Conservation (phyloP, 2,113 vertebrate genomes). For the Hemiscyllium ocellatum region DNA sequence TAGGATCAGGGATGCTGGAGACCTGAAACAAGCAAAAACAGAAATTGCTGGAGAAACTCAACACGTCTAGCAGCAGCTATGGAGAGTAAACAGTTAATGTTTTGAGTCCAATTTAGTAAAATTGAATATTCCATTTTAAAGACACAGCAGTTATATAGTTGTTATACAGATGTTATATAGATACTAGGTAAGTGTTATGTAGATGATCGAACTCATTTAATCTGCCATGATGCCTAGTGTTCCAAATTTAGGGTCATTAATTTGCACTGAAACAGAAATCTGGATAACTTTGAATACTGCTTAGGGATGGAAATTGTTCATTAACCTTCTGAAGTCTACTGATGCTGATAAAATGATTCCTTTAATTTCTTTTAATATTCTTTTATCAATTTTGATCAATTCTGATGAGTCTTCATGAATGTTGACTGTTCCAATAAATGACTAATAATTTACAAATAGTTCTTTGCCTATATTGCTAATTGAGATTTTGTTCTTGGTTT, state of each 20-base stretch:
- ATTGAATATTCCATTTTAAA: not conserved
- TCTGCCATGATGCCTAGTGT: not conserved
- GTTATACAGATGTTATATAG: not conserved
- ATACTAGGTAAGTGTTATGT: too few relatives aligned
- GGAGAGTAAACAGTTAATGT: too few relatives aligned
- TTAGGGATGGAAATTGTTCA: not conserved
- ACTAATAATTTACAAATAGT: not conserved
- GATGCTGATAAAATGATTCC: not conserved
- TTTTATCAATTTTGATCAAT: constrained; percentile 39
- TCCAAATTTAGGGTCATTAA: not conserved
- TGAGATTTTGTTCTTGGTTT: not conserved
- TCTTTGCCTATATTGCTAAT: not conserved
- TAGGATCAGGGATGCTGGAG: too few relatives aligned
- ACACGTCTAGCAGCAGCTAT: too few relatives aligned
- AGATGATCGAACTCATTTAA: not conserved
- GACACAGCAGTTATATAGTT: not conserved
- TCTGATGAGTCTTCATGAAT: not conserved
- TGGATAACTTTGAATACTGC: not conserved
- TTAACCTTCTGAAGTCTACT: not conserved
- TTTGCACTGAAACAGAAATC: not conserved
- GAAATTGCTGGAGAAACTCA: too few relatives aligned
- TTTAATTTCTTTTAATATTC: not conserved
- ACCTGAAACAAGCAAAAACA: too few relatives aligned
- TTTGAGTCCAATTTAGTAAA: not conserved
- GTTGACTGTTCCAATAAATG: not conserved